A percentile compares a stretch with the other conserved stretches of the same genome.
Conservation (phyloP, 2,888 invertebrate genomes). For the Pheosia gnoma region DNA sequence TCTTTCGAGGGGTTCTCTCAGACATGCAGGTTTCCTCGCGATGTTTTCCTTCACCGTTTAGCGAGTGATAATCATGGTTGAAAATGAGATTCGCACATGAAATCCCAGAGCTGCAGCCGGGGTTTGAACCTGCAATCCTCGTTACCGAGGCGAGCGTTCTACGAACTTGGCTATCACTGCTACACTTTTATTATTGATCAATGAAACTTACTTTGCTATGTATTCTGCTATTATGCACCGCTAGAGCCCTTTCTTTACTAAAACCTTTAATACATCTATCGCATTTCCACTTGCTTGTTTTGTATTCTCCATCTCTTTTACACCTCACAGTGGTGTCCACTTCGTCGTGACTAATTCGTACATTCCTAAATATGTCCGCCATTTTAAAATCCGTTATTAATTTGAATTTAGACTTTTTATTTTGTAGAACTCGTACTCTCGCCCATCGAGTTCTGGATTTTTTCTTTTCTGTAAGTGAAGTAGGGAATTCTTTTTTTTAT, state of each 20-base stretch:
- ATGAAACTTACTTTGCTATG: conserved; percentile 30
- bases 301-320: conserved; percentile 29
- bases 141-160: too few relatives aligned
- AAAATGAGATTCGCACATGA: too few relatives aligned
- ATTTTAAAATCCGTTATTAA: conserved; percentile 24
- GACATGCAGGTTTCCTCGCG: too few relatives aligned
- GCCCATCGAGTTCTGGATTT: conserved; percentile 45
- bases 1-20: too few relatives aligned
- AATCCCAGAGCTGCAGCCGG: too few relatives aligned
- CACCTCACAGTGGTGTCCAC: conserved; percentile 18
- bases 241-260: background rate
- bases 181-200: background rate
- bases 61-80: too few relatives aligned
- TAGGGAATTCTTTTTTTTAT: background rate
- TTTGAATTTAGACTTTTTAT: conserved; percentile 53
- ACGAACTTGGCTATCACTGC: too few relatives aligned
- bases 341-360: conserved; percentile 25
- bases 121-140: too few relatives aligned
- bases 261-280: conserved; percentile 41
- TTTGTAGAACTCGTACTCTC: conserved; percentile 34
- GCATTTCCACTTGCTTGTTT: conserved; percentile 14
- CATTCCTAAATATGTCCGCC: conserved; percentile 30
- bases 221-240: background rate
- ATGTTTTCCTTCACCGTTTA: too few relatives aligned
- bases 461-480: background rate